Base-by-base conservation (phyloP, 2,113 vertebrate genomes). In the Ranitomeya imitator region DNA sequence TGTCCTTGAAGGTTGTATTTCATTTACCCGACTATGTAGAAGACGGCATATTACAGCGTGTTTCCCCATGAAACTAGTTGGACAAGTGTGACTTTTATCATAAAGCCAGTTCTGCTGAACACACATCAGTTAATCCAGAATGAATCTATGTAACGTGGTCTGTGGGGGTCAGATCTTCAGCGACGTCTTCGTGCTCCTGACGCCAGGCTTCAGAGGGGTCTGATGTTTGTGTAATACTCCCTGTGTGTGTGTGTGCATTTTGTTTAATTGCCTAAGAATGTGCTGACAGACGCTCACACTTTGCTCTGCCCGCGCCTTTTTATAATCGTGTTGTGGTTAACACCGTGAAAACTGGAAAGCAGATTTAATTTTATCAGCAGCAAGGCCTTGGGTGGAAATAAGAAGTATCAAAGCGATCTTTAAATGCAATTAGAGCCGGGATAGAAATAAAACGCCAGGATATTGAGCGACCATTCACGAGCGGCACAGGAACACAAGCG, bases 151-250 rank as follows among this genome's bases (percentile, higher is more conserved):
- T 14, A 52, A 83, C 57, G 63, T 79, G 12, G 23, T 51, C 23
- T 63, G 37, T 61, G 52, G 14, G 76, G 79, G 74, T 79, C 21
- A 85, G 2, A 15, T 23, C 23, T 55, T 79, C 79, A 60, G 81
- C 63, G 16, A 51, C 16, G 69, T 37, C 16, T 77, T 83, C 31
- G n/a, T 88, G 65, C 78, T 83, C 59, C 4, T 67, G 73, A 82
- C n/a, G 23, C 37, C 12, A 54, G 16, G 73, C 55, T 85, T 83
- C 18, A 45, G 51, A 78, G 69, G 2, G 54, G 71, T 79, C 45
- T n/a, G 3, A 59, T 85, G 87, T 89, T 89, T 89, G 63, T 69
- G 85, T 85, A 79, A 84, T 89, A 84, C 87, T 88, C 87, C 87
- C 82, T 69, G 18, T 65, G 63, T 73, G 18, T 65, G 63, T 73